Base-by-base conservation (phyloP, 1,140 invertebrate genomes). In the Drosophila setifemur region DNA sequence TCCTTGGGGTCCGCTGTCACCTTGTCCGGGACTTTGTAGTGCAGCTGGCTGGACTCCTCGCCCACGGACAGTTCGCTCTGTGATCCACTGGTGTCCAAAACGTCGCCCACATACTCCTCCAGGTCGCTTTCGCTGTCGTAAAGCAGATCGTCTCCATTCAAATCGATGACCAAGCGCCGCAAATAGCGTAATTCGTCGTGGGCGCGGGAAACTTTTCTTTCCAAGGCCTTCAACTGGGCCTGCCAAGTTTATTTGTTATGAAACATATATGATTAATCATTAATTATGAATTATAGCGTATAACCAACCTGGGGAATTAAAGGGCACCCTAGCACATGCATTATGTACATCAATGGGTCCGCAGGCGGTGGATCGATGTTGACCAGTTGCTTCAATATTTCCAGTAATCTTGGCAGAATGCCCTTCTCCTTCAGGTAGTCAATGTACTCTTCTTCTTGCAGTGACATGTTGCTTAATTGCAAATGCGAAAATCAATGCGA, bases 141-240 rank as follows among this genome's bases (percentile, higher is more conserved):
- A 4, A 83, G 55, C 7, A 66, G 35, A 11, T 79, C 71, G 5
- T 18, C 12, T 0, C 66, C 55, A 2, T 73, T 71, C 12, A 85
- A 16, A 8, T 72, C 64, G 9, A 79, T 68, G 0, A 85, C 31
- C 0, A 81, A 19, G 14, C 75, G 71, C 0, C 75, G 75, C 39
- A 85, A 40, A 7, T 75, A 60, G 4, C 79, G 79, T 31, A 85
- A n/a, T 4, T 85, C 79, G 3, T 85, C 75, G 9, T 86, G 64
- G 2, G 81, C 81, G 2, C 71, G 71, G 0, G 74, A 55, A 0
- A 85, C 79, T 3, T 85, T 64, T 9, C 74, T 66, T 28, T 85
- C 79, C 50, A 86, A 39, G 2, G 72, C 35, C 25, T 87, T 87
- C 72, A 86, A 82, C 53, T 86, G 68, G 0, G 76, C 60, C 61